Conservation (phyloP, 1,140 invertebrate genomes). For the Batillaria attramentaria region DNA sequence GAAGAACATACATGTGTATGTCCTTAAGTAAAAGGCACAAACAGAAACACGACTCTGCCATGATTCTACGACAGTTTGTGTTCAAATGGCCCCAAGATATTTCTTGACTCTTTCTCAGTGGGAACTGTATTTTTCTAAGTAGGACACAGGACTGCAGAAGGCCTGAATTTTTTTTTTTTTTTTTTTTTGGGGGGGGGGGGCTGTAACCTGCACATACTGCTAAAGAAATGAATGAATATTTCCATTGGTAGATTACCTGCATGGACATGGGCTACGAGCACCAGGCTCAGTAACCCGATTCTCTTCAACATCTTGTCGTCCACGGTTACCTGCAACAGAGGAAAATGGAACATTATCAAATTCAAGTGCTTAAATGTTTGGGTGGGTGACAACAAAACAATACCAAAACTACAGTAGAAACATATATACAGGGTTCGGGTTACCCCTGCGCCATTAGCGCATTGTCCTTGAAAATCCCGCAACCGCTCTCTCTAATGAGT, state of each 20-base stretch:
- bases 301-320: not conserved
- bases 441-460: not conserved
- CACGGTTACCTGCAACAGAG: not conserved
- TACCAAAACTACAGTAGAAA: not conserved
- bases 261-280: constrained; percentile 12
- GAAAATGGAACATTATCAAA: too few species aligned
- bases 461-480: too few species aligned
- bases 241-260: constrained; percentile 1
- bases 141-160: not conserved
- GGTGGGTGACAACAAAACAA: not conserved
- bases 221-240: not conserved
- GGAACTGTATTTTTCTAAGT: too few species aligned
- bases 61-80: too few species aligned
- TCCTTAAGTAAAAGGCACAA: too few species aligned
- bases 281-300: not conserved
- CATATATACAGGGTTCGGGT: too few species aligned
- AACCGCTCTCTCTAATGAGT: too few species aligned
- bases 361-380: too few species aligned
- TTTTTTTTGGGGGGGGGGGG: not conserved
- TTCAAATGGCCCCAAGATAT: not conserved
- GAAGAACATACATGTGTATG: too few species aligned
- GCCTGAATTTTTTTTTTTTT: not conserved
- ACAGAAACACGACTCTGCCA: too few species aligned
- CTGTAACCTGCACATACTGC: not conserved
- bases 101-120: not conserved